Conservation (phyloP, 2,888 invertebrate genomes). For the Ctena decussata region DNA sequence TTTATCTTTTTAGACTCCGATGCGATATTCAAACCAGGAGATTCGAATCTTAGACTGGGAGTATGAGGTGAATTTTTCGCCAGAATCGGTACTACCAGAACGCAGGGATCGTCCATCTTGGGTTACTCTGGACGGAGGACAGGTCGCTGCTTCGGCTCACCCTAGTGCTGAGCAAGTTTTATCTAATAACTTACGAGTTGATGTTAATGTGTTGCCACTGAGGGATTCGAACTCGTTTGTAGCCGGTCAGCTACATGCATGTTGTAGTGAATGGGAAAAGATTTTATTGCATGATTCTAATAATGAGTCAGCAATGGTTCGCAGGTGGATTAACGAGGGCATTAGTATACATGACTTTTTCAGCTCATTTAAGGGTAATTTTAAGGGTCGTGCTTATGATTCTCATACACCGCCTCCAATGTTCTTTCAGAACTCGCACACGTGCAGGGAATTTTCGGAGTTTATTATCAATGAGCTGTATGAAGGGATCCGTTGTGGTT, state of each 20-base stretch:
- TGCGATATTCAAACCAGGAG: too few relatives aligned
- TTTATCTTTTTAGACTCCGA: too few relatives aligned
- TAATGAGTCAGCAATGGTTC: too few relatives aligned
- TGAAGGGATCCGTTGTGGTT: slow-evolving; percentile 33
- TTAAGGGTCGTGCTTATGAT: slow-evolving; percentile 31
- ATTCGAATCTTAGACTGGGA: too few relatives aligned
- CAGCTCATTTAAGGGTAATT: slow-evolving; percentile 43
- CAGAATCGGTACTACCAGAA: too few relatives aligned
- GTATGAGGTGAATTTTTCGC: too few relatives aligned
- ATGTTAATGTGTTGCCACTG: slow-evolving; percentile 15
- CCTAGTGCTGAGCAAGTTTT: too few relatives aligned
- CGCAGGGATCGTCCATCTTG: too few relatives aligned
- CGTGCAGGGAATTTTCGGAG: neutral
- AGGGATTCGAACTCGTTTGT: slow-evolving; percentile 36
- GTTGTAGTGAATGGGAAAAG: slow-evolving; percentile 26
- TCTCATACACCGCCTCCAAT: slow-evolving; percentile 12
- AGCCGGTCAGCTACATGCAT: slow-evolving; percentile 26
- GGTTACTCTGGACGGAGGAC: too few relatives aligned
- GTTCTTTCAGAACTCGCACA: slow-evolving; percentile 18
- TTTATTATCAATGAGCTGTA: slow-evolving; percentile 24
- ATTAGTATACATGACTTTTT: slow-evolving; percentile 4
- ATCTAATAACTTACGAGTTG: too few relatives aligned
- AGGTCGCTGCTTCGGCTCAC: too few relatives aligned
- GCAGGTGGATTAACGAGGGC: slow-evolving; percentile 38
- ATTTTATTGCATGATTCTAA: neutral